A percentile compares a stretch with the other conserved stretches of the same genome.
Evolutionary conservation across 2,797 vertebrate species (phyloP).

Genomic region (Pygocentrus nattereri): DNA sequence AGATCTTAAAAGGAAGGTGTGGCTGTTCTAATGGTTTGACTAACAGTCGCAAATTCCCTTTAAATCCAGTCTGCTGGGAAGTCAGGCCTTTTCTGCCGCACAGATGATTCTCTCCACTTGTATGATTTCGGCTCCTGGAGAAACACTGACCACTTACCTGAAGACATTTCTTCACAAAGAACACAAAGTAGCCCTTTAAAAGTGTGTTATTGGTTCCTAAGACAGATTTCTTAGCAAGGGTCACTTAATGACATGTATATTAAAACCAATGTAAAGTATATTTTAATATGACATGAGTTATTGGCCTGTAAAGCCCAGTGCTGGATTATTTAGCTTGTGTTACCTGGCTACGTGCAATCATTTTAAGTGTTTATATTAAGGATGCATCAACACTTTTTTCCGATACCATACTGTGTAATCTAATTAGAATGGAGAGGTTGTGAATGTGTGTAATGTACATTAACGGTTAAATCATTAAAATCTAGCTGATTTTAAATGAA

Average conservation of each 20-base stretch:
- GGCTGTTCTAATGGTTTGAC: constrained; percentile 70
- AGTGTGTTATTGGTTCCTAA: neutral
- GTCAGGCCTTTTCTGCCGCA: constrained; percentile 71
- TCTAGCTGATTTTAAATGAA: too few species aligned
- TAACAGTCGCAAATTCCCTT: constrained; percentile 73
- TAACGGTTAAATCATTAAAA: too few species aligned
- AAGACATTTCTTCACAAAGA: neutral
- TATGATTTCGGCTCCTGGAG: neutral
- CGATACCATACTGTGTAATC: too few species aligned
- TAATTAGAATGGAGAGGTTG: too few species aligned
- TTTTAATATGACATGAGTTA: neutral
- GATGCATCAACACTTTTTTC: too few species aligned
- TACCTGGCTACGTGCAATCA: too few species aligned
- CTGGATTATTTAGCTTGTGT: too few species aligned
- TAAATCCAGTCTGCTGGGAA: constrained; percentile 78
- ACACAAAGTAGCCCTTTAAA: neutral
- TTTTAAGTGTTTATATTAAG: too few species aligned
- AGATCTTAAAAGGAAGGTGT: constrained; percentile 79
- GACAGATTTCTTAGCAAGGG: neutral
- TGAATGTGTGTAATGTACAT: too few species aligned
- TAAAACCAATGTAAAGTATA: constrained; percentile 9
- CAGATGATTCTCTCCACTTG: constrained; percentile 17
- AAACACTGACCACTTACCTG: constrained; percentile 26
- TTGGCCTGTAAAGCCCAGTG: too few species aligned
- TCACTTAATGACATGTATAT: neutral